A percentile compares a stretch with the other conserved stretches of the same genome.
Evolutionary conservation across 2,888 invertebrate species (phyloP).

Genomic region (Coenonympha arcania): DNA sequence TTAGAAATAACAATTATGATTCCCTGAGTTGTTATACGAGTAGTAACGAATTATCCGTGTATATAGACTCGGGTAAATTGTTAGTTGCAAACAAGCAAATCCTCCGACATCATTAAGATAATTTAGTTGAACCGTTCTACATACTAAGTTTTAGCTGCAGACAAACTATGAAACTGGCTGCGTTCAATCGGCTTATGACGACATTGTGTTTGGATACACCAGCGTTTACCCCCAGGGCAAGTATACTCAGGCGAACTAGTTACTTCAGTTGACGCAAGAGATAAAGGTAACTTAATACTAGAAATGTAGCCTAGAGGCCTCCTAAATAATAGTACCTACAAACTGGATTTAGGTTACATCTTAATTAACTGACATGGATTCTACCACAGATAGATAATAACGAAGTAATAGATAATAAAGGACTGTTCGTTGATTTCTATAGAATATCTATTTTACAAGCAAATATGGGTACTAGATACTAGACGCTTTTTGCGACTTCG

Average conservation of each 20-base stretch:
- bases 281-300: slow-evolving; percentile 23
- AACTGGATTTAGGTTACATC: slow-evolving; percentile 6
- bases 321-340: slow-evolving; percentile 4
- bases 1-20: too few species aligned
- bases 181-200: slow-evolving; percentile 48
- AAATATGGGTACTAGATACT: too few species aligned
- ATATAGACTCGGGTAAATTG: not conserved
- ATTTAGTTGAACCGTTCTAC: slow-evolving; percentile 13
- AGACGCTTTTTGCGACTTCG: too few species aligned
- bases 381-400: too few species aligned
- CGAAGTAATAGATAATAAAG: too few species aligned
- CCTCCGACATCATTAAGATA: slow-evolving; percentile 1
- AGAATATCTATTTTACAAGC: too few species aligned
- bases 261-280: slow-evolving; percentile 19
- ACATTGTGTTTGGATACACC: slow-evolving; percentile 42
- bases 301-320: slow-evolving; percentile 15
- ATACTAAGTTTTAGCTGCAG: slow-evolving; percentile 41
- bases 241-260: slow-evolving; percentile 22
- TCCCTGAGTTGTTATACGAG: too few species aligned
- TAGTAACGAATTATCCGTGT: not conserved
- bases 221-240: slow-evolving; percentile 41
- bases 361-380: slow-evolving; percentile 9
- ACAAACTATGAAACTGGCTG: slow-evolving; percentile 49
- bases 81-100: slow-evolving; percentile 5
- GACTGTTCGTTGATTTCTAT: too few species aligned